Evolutionary conservation across 1,140 invertebrate genomes (phyloP).

Genomic region (Nebria ingens): DNA sequence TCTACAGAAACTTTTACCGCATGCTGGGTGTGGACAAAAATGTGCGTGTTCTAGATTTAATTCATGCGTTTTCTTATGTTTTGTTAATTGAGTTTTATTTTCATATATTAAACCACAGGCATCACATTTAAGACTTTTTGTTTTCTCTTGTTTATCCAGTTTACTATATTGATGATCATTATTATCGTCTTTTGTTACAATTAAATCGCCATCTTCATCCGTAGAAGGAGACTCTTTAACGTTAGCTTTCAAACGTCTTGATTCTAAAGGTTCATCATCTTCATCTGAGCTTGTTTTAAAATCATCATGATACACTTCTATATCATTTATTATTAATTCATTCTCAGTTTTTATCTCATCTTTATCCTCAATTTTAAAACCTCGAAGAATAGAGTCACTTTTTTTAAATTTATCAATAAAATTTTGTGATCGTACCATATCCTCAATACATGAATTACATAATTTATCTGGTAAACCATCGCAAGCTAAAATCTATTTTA

Average conservation of each 20-base stretch:
- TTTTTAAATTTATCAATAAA: background rate
- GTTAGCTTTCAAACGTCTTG: no score
- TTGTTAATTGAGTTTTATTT: background rate
- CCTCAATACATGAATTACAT: constrained; percentile 1
- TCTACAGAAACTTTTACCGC: background rate
- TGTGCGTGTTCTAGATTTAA: background rate
- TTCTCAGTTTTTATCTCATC: no score
- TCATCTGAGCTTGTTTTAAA: no score
- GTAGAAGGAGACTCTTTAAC: no score
- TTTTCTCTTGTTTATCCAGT: no score
- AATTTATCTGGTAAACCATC: constrained; percentile 6
- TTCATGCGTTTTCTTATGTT: background rate
- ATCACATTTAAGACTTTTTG: no score
- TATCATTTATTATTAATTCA: no score
- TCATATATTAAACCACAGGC: no score
- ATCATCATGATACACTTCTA: no score
- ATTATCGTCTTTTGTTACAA: background rate
- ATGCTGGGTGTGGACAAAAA: background rate
- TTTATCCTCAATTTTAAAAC: no score
- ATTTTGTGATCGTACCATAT: background rate
- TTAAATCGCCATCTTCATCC: background rate
- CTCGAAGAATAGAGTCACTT: background rate
- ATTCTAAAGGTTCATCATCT: no score
- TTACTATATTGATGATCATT: no score
- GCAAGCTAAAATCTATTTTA: background rate